Evolutionary conservation across 2,888 invertebrate genomes (phyloP), one percentile per base, ranked within the genome.

Genomic region (Hirtodrosophila alboralis): DNA sequence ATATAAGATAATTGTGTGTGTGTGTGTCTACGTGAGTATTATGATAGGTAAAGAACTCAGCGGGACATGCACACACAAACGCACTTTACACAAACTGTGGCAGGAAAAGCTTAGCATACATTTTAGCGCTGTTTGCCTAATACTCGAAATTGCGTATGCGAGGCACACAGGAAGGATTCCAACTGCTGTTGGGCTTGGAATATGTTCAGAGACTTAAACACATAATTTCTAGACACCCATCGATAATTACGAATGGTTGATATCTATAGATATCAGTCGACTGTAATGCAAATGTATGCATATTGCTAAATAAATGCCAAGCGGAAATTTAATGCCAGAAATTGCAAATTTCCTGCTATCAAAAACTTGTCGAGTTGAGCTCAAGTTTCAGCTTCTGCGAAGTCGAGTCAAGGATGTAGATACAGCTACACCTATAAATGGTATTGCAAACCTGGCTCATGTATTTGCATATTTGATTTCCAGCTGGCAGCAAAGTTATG

Each of bases 251-350:
- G 53, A 56, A 37, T 54, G 38, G 9, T 23, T 28, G 31, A 38
- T 51, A 47, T 14, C 49, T 57, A 34, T 26, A n/a, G 48, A 52
- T 47, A 49, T 40, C 47, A 33, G 34, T 9, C 10, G 58, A 30
- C 37, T 33, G 38, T 36, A 37, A 10, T 27, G 14, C 26, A 16
- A 33, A 23, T 27, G 60, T 34, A 23, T 54, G 28, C 51, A 52
- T 44, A 37, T 49, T 60, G 57, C 61, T 51, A 45, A 65, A 49
- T 63, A 69, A 61, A 61, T 69, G 69, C 51, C 38, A 16, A 36
- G 53, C 81, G 78, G 81, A 81, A 78, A 81, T 78, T 81, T 75
- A 77, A 77, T 78, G 72, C 75, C 77, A 77, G 81, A 81, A 78
- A 78, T 78, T 78, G 77, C 77, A 78, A 78, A 78, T 78, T 78